Evolutionary conservation across 2,797 vertebrate species (phyloP), one percentile per base, ranked within the genome.

Genomic region (Tokudaia muenninki): DNA sequence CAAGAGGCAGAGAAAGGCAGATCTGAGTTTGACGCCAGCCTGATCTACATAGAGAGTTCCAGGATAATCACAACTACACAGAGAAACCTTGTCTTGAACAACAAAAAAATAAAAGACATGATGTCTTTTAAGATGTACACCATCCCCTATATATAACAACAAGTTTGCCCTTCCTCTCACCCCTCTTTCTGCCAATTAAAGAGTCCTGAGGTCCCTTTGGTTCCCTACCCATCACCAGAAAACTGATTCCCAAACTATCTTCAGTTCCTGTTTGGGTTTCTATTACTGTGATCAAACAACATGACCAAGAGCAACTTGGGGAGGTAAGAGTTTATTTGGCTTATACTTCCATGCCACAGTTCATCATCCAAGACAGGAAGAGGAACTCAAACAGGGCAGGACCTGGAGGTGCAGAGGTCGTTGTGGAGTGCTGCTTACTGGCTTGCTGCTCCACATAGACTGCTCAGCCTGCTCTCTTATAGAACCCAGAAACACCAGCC

Each of bases 101-200:
- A n/a, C 9, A 12, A 5, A 67, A 82, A 82, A 41, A 59, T 59
- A 37, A 6, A n/a, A 94, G 55, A 2, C 57, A 13, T 82, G 17
- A 96, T 82, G 8, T 90, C 41, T 94, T 91, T 52, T 93, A 82
- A 77, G 31, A 90, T 65, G 50, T 87, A 26, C 67, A 52, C 67
- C 29, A 19, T 67, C 57, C 67, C 82, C 87, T 72, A 55, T 26
- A 91, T 65, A 89, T n/a, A 81, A 65, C 29, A 19, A 50, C 50
- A 52, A 52, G 50, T 52, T 41, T 41, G 41, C 41, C 41, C 41
- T 41, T 41, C 41, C 41, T 41, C 41, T 41, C 41, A 41, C n/a
- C n/a, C 41, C 29, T 93, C 37, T 81, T 82, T 67, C 37, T 47
- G 47, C 52, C 67, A 72, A 90, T 52, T 92, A 67, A 92, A 79